These are phyloP conservation scores for Simalia tracyae DNA, from an alignment of 2,797 vertebrate species.

Conservation along the genomic window DNA sequence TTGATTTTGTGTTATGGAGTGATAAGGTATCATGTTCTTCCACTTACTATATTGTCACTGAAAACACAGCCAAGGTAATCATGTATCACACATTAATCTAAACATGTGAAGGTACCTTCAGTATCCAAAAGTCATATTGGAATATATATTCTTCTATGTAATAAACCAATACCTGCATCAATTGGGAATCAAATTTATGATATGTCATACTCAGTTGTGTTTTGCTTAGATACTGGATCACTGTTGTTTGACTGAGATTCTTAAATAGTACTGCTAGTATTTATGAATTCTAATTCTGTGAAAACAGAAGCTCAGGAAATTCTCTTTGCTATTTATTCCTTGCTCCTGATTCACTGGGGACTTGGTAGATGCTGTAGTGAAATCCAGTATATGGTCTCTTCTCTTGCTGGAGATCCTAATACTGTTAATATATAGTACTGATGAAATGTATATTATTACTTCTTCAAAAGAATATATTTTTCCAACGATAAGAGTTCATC, in stretches of 20 bases:
- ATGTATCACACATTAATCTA: not conserved
- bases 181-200: conserved; percentile 24
- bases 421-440: not conserved
- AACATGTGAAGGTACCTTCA: conserved; percentile 10
- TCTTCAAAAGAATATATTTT: not conserved
- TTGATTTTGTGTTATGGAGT: not conserved
- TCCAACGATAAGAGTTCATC: not conserved
- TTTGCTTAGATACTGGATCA: conserved; percentile 5
- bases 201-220: conserved; percentile 9
- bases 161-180: not conserved
- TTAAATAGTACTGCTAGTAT: not conserved
- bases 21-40: not conserved
- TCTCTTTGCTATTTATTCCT: not conserved
- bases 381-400: not conserved
- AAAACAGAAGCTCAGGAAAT: not conserved
- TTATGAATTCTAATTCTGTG: not conserved
- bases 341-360: not conserved
- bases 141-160: not conserved
- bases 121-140: not conserved
- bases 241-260: conserved; percentile 3
- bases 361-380: not conserved
- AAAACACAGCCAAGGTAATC: not conserved
- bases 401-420: not conserved
- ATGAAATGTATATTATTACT: not conserved
- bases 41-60: not conserved